Percentiles rank a stretch among this genome's conserved stretches.
These are phyloP conservation scores for Denticeps clupeoides DNA, from an alignment of 2,797 vertebrate genomes.

Conservation along the genomic window DNA sequence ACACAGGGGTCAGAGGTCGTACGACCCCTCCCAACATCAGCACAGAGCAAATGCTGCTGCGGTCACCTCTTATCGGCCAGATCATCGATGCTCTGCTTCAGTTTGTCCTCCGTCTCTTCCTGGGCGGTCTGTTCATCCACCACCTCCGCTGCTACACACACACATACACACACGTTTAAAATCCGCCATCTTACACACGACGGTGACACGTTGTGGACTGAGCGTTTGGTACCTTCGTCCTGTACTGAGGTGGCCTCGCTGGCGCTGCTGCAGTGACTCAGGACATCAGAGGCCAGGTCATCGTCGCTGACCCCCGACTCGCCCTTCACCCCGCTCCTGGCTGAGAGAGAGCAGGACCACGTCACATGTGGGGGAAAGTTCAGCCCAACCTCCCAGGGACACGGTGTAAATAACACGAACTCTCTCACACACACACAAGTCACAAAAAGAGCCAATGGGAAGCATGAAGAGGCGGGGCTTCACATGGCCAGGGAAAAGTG, in stretches of 20 bases:
- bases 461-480: too few relatives aligned
- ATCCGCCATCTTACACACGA: not conserved
- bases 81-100: conserved; percentile 82
- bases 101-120: conserved; percentile 81
- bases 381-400: not conserved
- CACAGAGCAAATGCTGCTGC: not conserved
- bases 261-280: conserved; percentile 80
- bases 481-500: too few relatives aligned
- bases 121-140: conserved; percentile 73
- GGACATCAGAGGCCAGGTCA: conserved; percentile 74
- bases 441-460: not conserved
- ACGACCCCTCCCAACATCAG: conserved; percentile 5
- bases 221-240: conserved; percentile 56
- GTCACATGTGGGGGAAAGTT: not conserved
- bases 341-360: conserved; percentile 34
- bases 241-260: conserved; percentile 71
- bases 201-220: not conserved
- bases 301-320: conserved; percentile 84
- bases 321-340: conserved; percentile 59
- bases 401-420: not conserved
- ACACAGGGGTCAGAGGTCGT: not conserved
- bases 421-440: not conserved
- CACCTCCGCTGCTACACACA: conserved; percentile 42
- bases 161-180: not conserved
- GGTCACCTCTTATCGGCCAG: conserved; percentile 81